These are phyloP conservation scores for Sturmia bella DNA, from an alignment of 2,888 invertebrate genomes.

Conservation along the genomic window DNA sequence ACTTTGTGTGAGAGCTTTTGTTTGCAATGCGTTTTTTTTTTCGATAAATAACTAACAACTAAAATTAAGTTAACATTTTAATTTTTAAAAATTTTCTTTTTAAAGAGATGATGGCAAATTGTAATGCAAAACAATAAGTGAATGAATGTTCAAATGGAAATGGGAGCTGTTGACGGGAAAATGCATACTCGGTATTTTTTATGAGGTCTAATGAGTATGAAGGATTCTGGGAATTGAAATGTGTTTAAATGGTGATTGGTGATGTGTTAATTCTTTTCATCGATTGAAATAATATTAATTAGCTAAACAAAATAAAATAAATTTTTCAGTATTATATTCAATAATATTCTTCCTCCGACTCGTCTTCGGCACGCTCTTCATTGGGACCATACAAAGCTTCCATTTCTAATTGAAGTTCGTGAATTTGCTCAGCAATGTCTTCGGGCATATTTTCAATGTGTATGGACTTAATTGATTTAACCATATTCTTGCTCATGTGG, in stretches of 20 bases:
- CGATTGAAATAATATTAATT: not conserved
- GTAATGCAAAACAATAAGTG: slow-evolving; percentile 3
- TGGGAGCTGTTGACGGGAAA: slow-evolving; percentile 7
- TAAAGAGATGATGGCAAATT: slow-evolving; percentile 38
- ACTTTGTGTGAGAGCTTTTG: slow-evolving; percentile 36
- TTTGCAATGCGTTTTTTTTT: not conserved
- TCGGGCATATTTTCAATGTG: slow-evolving; percentile 74
- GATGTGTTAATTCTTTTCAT: not conserved
- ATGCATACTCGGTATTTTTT: not conserved
- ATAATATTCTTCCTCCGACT: slow-evolving; percentile 5
- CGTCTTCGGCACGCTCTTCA: slow-evolving; percentile 51
- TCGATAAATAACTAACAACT: slow-evolving; percentile 67
- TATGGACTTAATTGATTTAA: slow-evolving; percentile 75
- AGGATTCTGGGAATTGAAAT: not conserved
- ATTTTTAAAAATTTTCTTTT: slow-evolving; percentile 39
- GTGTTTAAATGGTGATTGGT: not conserved
- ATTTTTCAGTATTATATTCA: not conserved
- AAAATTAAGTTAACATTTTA: slow-evolving; percentile 54
- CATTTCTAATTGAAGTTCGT: slow-evolving; percentile 75
- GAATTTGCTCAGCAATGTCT: slow-evolving; percentile 74
- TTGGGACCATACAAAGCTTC: slow-evolving; percentile 70
- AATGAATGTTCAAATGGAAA: not conserved
- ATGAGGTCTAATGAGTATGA: not conserved
- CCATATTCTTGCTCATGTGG: slow-evolving; percentile 76
- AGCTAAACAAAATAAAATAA: not conserved